phyloP scores from a whole-genome alignment of 2,888 invertebrate species.

The Clunio marinus region DNA sequence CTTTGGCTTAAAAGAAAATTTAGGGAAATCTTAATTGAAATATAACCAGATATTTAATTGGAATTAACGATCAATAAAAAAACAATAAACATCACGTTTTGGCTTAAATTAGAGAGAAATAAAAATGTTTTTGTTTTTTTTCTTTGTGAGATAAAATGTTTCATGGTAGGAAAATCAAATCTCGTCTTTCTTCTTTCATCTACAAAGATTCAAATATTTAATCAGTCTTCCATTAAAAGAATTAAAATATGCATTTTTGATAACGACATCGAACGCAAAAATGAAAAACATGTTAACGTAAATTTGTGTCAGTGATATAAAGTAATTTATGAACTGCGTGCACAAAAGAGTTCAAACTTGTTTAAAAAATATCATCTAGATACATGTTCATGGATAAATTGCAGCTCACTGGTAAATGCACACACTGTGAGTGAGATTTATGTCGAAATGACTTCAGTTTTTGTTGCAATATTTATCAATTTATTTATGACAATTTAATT shows the following conservation, averaged over 20 bases:
- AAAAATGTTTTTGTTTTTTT: too few relatives aligned
- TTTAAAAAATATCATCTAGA: not conserved
- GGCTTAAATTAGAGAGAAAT: not conserved
- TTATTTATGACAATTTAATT: constrained; percentile 16
- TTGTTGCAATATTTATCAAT: constrained; percentile 17
- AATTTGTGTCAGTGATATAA: not conserved
- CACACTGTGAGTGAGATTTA: not conserved
- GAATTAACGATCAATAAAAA: not conserved
- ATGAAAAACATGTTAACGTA: not conserved
- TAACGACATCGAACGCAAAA: not conserved
- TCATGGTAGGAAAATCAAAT: not conserved
- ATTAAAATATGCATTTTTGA: not conserved
- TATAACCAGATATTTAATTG: constrained; percentile 1
- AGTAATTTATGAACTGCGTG: not conserved
- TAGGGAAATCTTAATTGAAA: not conserved
- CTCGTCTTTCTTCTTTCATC: too few relatives aligned
- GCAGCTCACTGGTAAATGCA: not conserved
- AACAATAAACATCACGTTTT: not conserved
- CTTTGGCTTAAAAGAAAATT: not conserved
- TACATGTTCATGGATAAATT: not conserved
- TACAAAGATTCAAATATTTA: not conserved
- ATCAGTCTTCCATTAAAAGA: not conserved
- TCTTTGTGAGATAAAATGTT: not conserved
- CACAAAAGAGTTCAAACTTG: not conserved
- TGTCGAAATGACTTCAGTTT: not conserved